Evolutionary conservation across 2,888 invertebrate genomes (phyloP).

Genomic region (Podotricha telesiphe): DNA sequence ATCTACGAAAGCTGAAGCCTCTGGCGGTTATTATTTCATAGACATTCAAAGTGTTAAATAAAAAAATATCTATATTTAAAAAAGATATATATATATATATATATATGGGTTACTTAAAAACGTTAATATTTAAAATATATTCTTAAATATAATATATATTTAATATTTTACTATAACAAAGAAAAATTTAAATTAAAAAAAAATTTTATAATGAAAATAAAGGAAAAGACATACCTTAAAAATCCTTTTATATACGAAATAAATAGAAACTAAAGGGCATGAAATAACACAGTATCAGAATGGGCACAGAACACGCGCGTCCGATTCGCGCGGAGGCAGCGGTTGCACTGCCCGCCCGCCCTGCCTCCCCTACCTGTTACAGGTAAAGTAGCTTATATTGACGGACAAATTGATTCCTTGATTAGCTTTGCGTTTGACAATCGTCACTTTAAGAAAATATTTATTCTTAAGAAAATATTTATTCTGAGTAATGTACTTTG

Average conservation of each 20-base stretch:
- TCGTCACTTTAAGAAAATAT: constrained; percentile 1
- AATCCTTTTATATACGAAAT: constrained; percentile 26
- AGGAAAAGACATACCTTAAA: constrained; percentile 31
- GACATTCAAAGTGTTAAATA: constrained; percentile 18
- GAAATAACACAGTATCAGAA: constrained; percentile 40
- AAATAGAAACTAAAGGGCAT: constrained; percentile 28
- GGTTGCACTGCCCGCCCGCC: constrained; percentile 69
- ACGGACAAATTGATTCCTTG: constrained; percentile 76
- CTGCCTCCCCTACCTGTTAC: constrained; percentile 73
- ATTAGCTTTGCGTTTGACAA: constrained; percentile 38
- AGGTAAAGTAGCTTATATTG: constrained; percentile 80
- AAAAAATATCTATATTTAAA: background rate
- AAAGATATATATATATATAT: no score
- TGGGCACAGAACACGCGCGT: constrained; percentile 55
- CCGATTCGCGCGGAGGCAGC: constrained; percentile 59
- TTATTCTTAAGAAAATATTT: background rate
- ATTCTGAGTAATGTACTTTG: background rate
- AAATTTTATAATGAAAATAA: constrained; percentile 14
- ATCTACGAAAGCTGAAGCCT: constrained; percentile 45
- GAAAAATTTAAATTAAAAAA: no score
- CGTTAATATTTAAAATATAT: no score
- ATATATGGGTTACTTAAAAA: no score
- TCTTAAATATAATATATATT: no score
- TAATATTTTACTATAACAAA: no score
- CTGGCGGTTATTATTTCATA: constrained; percentile 41